Conservation (phyloP, 2,113 vertebrate species). For the Hiodon tergisus region DNA sequence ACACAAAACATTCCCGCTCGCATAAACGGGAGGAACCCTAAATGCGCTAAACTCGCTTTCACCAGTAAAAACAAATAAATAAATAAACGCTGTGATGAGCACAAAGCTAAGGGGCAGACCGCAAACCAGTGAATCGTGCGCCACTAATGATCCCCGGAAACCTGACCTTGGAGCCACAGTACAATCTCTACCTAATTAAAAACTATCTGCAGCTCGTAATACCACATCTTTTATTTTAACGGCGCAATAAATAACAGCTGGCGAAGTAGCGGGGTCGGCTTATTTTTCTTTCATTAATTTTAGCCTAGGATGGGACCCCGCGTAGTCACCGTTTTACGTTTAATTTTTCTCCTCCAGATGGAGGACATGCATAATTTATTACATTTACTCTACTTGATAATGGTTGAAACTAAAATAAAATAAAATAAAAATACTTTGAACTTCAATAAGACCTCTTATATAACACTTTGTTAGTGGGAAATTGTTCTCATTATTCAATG, state of each 20-base stretch:
- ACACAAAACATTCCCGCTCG: too few species aligned
- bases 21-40: too few species aligned
- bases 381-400: slow-evolving; percentile 41
- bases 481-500: not conserved
- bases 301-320: slow-evolving; percentile 3
- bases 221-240: slow-evolving; percentile 34
- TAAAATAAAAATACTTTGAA: slow-evolving; percentile 28
- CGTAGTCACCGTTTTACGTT: slow-evolving; percentile 18
- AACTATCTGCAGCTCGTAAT: slow-evolving; percentile 32
- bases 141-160: slow-evolving; percentile 21
- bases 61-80: not conserved
- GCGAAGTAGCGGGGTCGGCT: slow-evolving; percentile 15
- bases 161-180: slow-evolving; percentile 29
- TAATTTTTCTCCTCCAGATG: slow-evolving; percentile 29
- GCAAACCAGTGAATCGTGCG: slow-evolving; percentile 16
- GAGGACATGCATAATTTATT: slow-evolving; percentile 44
- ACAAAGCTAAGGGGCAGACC: not conserved
- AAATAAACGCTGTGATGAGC: not conserved
- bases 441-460: slow-evolving; percentile 16
- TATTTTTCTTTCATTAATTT: slow-evolving; percentile 35
- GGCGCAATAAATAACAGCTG: slow-evolving; percentile 34
- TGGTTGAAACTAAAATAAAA: slow-evolving; percentile 31
- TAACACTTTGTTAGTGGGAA: not conserved
- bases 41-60: too few species aligned
- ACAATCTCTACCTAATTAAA: slow-evolving; percentile 29